Percentiles rank a stretch among this genome's conserved stretches.
Conservation (phyloP, 2,113 vertebrate species). For the Madoqua kirkii region DNA sequence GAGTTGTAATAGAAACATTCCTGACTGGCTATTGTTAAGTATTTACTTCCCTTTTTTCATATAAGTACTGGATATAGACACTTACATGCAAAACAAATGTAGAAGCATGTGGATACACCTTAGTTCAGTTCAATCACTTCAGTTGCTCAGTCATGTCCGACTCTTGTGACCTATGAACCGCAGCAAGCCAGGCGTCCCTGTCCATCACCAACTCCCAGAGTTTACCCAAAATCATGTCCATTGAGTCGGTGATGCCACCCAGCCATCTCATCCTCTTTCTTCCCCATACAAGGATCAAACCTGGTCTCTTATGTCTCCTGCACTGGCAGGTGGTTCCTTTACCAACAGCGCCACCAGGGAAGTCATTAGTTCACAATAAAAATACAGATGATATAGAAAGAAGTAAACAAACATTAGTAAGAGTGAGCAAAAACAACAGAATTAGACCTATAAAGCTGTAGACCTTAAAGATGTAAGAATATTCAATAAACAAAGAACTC, state of each 20-base stretch:
- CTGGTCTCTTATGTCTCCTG: neutral
- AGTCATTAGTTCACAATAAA: neutral
- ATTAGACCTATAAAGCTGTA: neutral
- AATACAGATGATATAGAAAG: neutral
- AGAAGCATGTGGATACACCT: neutral
- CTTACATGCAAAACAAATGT: neutral
- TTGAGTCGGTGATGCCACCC: neutral
- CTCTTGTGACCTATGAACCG: neutral
- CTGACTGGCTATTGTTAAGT: neutral
- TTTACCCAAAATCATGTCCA: neutral
- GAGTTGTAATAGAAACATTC: neutral
- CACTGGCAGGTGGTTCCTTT: neutral
- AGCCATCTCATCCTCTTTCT: neutral
- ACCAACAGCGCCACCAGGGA: neutral
- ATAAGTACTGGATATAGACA: neutral
- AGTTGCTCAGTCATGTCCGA: rapidly evolving
- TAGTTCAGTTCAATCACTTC: neutral
- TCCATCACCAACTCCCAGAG: neutral
- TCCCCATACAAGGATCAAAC: neutral
- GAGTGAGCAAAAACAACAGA: neutral
- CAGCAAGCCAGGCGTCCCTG: neutral
- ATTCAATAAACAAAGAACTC: neutral
- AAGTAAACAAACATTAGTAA: neutral
- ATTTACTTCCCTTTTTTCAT: neutral
- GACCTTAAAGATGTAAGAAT: neutral